Evolutionary conservation across 1,140 invertebrate genomes (phyloP).

Genomic region (Phymastichus coffea): DNA sequence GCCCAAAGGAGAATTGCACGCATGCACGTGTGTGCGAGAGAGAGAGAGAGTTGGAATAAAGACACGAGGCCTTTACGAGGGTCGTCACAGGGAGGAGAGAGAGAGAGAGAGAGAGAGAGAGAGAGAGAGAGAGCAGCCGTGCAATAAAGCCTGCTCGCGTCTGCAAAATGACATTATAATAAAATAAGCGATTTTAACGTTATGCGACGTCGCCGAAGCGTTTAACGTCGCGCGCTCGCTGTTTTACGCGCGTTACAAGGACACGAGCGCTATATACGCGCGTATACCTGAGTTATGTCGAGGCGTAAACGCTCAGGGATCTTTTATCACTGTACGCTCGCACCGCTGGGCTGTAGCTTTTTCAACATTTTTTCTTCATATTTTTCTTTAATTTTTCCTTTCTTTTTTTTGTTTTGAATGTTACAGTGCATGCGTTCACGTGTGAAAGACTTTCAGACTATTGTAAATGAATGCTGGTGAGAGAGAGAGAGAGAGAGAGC

Average conservation of each 20-base stretch:
- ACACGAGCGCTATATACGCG: background rate
- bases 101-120: too few species aligned
- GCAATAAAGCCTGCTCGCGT: too few species aligned
- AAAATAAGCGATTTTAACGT: conserved; percentile 24
- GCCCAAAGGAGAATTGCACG: background rate
- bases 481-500: too few species aligned
- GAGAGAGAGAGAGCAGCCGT: too few species aligned
- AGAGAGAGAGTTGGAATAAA: conserved; percentile 5
- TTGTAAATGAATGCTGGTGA: conserved; percentile 17
- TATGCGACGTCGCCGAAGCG: background rate
- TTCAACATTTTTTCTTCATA: conserved; percentile 1
- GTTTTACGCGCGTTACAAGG: background rate
- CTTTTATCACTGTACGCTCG: conserved; percentile 20
- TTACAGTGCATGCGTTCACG: background rate
- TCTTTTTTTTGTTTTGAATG: too few species aligned
- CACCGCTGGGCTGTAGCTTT: conserved; percentile 12
- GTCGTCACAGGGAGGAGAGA: too few species aligned
- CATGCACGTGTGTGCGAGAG: too few species aligned
- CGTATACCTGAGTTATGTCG: conserved; percentile 3
- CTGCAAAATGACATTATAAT: conserved; percentile 23
- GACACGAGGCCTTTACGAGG: conserved; percentile 16
- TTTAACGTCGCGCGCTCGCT: background rate
- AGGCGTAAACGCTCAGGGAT: conserved; percentile 2
- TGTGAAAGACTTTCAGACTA: background rate
- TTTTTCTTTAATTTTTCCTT: too few species aligned